Percentiles rank a stretch among this genome's conserved stretches.
These are phyloP conservation scores for Agriotes lineatus DNA, from an alignment of 2,888 invertebrate species.

Conservation along the genomic window DNA sequence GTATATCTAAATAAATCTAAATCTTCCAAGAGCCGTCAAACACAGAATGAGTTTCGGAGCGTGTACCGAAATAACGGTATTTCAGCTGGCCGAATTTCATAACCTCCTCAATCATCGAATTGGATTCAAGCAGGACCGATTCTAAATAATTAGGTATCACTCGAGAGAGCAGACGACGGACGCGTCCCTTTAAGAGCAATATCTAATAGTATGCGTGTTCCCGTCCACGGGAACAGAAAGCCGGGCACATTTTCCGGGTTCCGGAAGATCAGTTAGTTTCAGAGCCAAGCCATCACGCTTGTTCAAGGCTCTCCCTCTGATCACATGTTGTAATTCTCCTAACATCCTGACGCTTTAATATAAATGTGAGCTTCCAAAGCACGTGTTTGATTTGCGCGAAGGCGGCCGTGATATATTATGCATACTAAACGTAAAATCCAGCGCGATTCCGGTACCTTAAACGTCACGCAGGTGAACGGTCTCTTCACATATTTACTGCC, in stretches of 20 bases:
- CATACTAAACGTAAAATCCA: conserved; percentile 52
- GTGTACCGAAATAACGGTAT: not conserved
- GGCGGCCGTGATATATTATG: conserved; percentile 51
- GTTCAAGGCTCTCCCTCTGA: conserved; percentile 33
- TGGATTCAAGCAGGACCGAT: not conserved
- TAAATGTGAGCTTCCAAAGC: conserved; percentile 52
- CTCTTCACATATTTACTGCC: conserved; percentile 16
- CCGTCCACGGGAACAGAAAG: not conserved
- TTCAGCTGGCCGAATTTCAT: not conserved
- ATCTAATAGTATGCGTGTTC: conserved; percentile 27
- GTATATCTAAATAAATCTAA: not conserved
- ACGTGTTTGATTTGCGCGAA: conserved; percentile 54
- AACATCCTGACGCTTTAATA: conserved; percentile 51
- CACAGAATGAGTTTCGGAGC: not conserved
- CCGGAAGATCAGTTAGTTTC: conserved; percentile 37
- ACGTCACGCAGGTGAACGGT: conserved; percentile 28
- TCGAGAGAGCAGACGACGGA: conserved; percentile 12
- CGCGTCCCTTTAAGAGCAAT: conserved; percentile 30
- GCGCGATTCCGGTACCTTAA: conserved; percentile 38
- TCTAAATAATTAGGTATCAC: conserved; percentile 32
- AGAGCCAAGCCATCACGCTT: conserved; percentile 34
- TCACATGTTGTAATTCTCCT: conserved; percentile 49
- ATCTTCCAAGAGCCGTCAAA: not conserved
- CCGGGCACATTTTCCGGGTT: conserved; percentile 33
- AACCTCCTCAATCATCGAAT: conserved; percentile 13